Base-by-base conservation (phyloP, 2,113 vertebrate genomes). In the Siniperca knerii region DNA sequence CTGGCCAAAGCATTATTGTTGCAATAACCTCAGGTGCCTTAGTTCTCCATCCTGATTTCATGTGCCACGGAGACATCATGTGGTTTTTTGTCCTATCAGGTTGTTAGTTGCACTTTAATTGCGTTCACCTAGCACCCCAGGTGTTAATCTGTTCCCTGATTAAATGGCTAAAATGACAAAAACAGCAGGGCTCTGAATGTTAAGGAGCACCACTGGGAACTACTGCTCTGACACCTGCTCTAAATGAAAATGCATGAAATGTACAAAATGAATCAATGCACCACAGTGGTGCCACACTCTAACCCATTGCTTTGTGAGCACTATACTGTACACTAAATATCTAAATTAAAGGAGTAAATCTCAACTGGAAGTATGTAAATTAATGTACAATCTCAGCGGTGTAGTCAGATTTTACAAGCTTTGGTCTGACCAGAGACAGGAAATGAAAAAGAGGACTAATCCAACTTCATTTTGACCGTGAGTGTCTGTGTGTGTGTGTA, bases 91-190 rank as follows among this genome's bases (percentile, higher is more conserved):
- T 84, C 73, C 75, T 25, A 20, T 35, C 57, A 66, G 40, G 46
- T 64, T 2, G 20, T 87, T 87, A 88, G 70, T 52, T 86, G 8
- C 46, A 20, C 71, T 80, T 84, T 82, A 87, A 90, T 79, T 80
- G 77, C 1, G 0, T 76, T 92, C 82, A 87, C 82, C 77, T 87
- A 79, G 55, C 85, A 46, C 77, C 82, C 71, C 55, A 37, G 54
- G 82, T 84, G 69, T 81, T 86, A 81, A 87, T 86, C 66, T 62
- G 73, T 12, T 57, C 50, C 54, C 57, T 82, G 71, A 91, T 86
- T 87, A 85, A 90, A 81, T 33, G 77, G 84, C 72, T 89, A 42
- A 78, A 89, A 79, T 73, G 82, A 88, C 66, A 80, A 60, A 83
- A 83, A 25, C 87, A 90, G 89, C 82, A 35, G 79, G 81, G 15